Evolutionary conservation across 2,888 invertebrate species (phyloP), one percentile per base, ranked within the genome.

Genomic region (Sinhomidia bicolor): DNA sequence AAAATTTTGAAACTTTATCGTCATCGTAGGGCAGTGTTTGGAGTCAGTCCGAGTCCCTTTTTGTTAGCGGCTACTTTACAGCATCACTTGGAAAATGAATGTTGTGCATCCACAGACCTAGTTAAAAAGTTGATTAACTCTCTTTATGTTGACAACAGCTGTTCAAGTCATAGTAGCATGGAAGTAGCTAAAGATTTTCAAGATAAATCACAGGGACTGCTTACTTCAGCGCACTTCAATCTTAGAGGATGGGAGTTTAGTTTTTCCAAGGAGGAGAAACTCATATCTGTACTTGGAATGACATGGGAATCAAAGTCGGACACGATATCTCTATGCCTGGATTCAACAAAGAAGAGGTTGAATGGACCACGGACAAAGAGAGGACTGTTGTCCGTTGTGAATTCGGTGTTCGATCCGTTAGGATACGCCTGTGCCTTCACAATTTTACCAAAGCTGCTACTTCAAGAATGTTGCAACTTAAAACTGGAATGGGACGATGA

Each of bases 161-260:
- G 54, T 4, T 7, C 23, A 1, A 54, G 54, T 17, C 29, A 20
- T 1, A 6, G 20, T 9, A 12, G n/a, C 41, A 29, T 29, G 51
- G 54, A 78, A 17, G 54, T 54, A 54, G 78, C 54, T 5, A n/a
- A 17, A 32, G 29, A 32, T 7, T 78, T 78, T 17, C 4, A 32
- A 9, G 7, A 10, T 17, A 29, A 51, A 20, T 17, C 78, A n/a
- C 0, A 1, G 17, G 29, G 1, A 14, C 29, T 78, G 5, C 32
- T 78, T 7, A 9, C 12, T 2, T 1, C 26, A 1, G 78, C 78
- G 9, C 12, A 29, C 1, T 41, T 81, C 12, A 51, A 81, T 41
- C 32, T 81, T 0, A 3, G 81, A 17, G 65, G 81, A n/a, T 78
- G 78, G 78, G 78, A 78, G 51, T 3, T 54, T 10, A 54, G 78